Conservation (phyloP, 2,797 vertebrate genomes). For the Harpagifer antarcticus region DNA sequence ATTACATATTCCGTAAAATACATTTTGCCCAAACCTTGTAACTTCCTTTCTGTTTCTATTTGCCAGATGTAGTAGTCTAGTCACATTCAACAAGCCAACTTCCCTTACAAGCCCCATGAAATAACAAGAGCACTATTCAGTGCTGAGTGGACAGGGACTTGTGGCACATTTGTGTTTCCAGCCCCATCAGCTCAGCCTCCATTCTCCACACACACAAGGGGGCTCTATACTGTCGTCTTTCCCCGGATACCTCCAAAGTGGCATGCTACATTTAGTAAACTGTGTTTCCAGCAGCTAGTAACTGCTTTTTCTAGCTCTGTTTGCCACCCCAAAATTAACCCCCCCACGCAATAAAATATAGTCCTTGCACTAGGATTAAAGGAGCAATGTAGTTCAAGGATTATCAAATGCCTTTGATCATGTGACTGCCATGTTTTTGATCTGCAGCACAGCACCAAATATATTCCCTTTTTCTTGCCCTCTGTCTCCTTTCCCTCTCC, state of each 20-base stretch:
- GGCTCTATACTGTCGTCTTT: slow-evolving; percentile 70
- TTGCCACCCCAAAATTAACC: slow-evolving; percentile 60
- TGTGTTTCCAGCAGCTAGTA: slow-evolving; percentile 73
- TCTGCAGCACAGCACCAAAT: slow-evolving; percentile 75
- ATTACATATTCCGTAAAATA: slow-evolving; percentile 3
- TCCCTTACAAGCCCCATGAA: slow-evolving; percentile 67
- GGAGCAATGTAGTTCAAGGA: slow-evolving; percentile 82
- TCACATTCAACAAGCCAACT: slow-evolving; percentile 77
- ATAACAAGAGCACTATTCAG: slow-evolving; percentile 84
- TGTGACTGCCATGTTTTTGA: slow-evolving; percentile 83
- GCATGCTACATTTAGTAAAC: slow-evolving; percentile 72
- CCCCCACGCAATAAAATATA: slow-evolving; percentile 66
- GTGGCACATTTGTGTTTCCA: slow-evolving; percentile 79
- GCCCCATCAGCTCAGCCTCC: slow-evolving; percentile 75
- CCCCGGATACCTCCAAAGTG: slow-evolving; percentile 65
- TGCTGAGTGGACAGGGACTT: slow-evolving; percentile 79
- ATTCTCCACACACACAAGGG: slow-evolving; percentile 79
- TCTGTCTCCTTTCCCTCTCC: slow-evolving; percentile 69
- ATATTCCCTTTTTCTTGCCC: slow-evolving; percentile 76
- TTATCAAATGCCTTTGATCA: slow-evolving; percentile 87
- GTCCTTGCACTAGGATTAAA: slow-evolving; percentile 80
- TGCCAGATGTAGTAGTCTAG: slow-evolving; percentile 74
- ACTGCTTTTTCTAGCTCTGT: slow-evolving; percentile 62
- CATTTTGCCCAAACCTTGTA: neutral
- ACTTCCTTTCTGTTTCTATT: slow-evolving; percentile 38